A percentile compares a stretch with the other conserved stretches of the same genome.
Conservation (phyloP, 2,113 vertebrate species). For the Steatornis caripensis region DNA sequence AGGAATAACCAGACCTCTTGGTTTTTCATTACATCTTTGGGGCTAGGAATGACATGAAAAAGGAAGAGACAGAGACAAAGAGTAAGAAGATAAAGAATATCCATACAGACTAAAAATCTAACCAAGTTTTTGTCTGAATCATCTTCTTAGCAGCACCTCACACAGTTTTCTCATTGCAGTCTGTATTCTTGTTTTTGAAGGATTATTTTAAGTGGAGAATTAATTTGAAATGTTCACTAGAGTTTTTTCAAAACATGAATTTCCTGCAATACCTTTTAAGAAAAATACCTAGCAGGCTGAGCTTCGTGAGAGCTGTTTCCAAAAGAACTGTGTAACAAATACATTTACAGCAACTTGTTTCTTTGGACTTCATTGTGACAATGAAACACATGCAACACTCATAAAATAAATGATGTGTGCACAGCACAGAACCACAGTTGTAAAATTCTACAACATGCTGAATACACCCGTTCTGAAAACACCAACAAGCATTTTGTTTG, state of each 20-base stretch:
- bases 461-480: background rate
- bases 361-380: background rate
- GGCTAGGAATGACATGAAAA: background rate
- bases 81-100: background rate
- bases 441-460: background rate
- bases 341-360: background rate
- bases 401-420: background rate
- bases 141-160: background rate
- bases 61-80: background rate
- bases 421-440: background rate
- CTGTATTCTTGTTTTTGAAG: background rate
- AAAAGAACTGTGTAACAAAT: background rate
- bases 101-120: background rate
- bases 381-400: background rate
- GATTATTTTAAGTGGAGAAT: background rate
- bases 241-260: background rate
- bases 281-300: background rate
- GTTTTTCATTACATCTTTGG: background rate
- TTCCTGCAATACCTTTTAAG: background rate
- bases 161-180: background rate
- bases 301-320: background rate
- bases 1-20: background rate
- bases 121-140: background rate
- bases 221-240: background rate
- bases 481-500: background rate